Evolutionary conservation across 2,113 vertebrate species (phyloP), one percentile per base, ranked within the genome.

Genomic region (Phrynosoma platyrhinos): DNA sequence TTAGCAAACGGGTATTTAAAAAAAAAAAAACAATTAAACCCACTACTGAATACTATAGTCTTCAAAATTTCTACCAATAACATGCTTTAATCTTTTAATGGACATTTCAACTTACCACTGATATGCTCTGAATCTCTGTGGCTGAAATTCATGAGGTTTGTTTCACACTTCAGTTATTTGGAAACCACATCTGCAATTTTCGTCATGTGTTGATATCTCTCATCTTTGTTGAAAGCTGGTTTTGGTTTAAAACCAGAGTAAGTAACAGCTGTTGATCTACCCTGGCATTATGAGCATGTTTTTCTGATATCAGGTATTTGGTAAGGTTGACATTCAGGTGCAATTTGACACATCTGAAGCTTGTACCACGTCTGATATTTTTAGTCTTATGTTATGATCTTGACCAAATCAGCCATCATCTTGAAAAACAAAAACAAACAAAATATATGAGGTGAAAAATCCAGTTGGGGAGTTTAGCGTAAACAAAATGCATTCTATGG

Each of bases 141-240:
- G 95, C 97, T 97, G 96, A 97, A 97, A 90, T 94, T 98, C 96
- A 98, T 98, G 92, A 97, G 97, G 97, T 97, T 97, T 93, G 96
- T 97, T 96, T 98, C 97, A 95, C 97, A 97, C 96, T 95, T 98
- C 92, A 96, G 96, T 97, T 95, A 89, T 90, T 76, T 81, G 90
- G 78, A 96, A 96, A 92, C 87, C 93, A 84, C 95, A 96, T 96
- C 93, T 92, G 95, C 90, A 52, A 78, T 84, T 71, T 92, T 95
- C 89, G 71, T 87, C 91, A 88, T 85, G 88, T 90, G 92, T 75
- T 30, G 47, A 86, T 88, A 79, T 92, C 90, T 92, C 64, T 87
- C 90, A 93, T 94, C 96, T 95, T 95, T 94, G 93, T 89, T 91
- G 87, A 88, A 92, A 74, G 88, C 93, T 55, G 83, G 82, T 88